Percentiles rank a stretch among this genome's conserved stretches.
phyloP scores from a whole-genome alignment of 2,888 invertebrate genomes.

The Dastarcus helophoroides region DNA sequence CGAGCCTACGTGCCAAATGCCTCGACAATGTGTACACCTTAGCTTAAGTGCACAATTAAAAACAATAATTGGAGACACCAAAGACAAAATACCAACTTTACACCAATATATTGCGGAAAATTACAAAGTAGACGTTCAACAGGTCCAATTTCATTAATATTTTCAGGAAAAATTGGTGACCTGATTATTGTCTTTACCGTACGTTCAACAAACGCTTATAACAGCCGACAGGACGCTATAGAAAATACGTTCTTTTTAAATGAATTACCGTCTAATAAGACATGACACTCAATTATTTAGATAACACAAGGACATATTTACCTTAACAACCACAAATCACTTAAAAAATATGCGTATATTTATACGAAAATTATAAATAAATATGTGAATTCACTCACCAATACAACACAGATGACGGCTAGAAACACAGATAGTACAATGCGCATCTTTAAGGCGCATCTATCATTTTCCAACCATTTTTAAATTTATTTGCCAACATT shows the following conservation, averaged over 20 bases:
- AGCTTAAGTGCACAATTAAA: too few species aligned
- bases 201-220: conserved; percentile 14
- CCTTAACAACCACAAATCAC: conserved; percentile 17
- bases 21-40: too few species aligned
- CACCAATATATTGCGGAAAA: too few species aligned
- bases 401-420: conserved; percentile 46
- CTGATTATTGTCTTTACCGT: conserved; percentile 19
- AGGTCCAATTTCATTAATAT: background rate
- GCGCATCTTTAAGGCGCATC: conserved; percentile 35
- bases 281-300: conserved; percentile 26
- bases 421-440: conserved; percentile 36
- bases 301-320: conserved; percentile 4
- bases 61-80: too few species aligned
- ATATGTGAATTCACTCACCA: conserved; percentile 37
- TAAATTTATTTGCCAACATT: too few species aligned
- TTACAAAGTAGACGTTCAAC: too few species aligned
- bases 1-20: too few species aligned
- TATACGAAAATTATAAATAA: conserved; percentile 28
- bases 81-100: too few species aligned
- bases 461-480: conserved; percentile 9
- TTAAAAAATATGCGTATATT: conserved; percentile 26
- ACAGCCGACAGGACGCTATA: conserved; percentile 31
- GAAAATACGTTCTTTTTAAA: conserved; percentile 28
- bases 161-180: conserved; percentile 17
- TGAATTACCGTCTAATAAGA: conserved; percentile 28